Evolutionary conservation across 2,888 invertebrate genomes (phyloP), one percentile per base, ranked within the genome.

Genomic region (Pherbina coryleti): DNA sequence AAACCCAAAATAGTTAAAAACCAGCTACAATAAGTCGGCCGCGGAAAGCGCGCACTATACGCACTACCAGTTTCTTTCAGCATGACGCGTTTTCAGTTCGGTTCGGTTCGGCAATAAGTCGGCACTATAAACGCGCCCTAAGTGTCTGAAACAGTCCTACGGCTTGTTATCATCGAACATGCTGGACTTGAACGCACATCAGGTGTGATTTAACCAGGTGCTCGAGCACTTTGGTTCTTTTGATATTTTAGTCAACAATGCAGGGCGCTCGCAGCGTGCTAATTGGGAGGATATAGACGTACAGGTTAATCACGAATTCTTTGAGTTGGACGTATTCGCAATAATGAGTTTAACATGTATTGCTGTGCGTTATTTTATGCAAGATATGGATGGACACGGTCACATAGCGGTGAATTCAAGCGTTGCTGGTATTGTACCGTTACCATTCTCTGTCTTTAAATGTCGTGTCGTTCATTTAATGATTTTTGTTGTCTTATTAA

Each of bases 231-330:
- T 95, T 87, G 94, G 93, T 64, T 87, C 92, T 90, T 88, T 96
- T 60, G 95, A 96, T 86, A 92, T 96, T 76, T 90, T 96, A 53
- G 92, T 96, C 0, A 95, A 95, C 86, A 96, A 96, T 90, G 96
- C 96, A 1, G 96, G 96, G 0, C 90, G 95, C 75, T 94, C 95
- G 8, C 96, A 96, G 87, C 90, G 96, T 80, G 94, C 94, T 0
- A 83, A 88, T 28, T 96, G 94, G 93, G 93, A 93, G 79, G 90
- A 93, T 1, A 95, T 94, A 66, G 92, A 94, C 1, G 80, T 94
- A 1, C 88, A 90, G 60, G 95, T 96, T 0, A 96, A 97, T 87
- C 91, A 91, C 66, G 92, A 94, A 79, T 90, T 96, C 83, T 94
- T 96, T 85, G 93, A 95, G 51, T 86, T 96, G 76, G 95, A 97